Evolutionary conservation across 1,140 invertebrate genomes (phyloP).

Genomic region (Diprion similis): DNA sequence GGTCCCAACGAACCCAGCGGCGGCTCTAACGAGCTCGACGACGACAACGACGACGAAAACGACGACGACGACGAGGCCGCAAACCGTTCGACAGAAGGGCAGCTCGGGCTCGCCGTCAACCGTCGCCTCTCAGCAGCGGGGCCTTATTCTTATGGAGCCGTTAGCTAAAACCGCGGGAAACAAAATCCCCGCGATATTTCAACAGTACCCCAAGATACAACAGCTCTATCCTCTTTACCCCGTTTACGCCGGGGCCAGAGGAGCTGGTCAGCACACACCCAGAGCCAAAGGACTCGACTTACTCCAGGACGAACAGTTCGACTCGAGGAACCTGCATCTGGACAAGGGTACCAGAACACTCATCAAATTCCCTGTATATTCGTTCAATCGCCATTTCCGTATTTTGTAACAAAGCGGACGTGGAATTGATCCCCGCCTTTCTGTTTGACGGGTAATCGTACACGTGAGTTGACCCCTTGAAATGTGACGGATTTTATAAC

Average conservation of each 20-base stretch:
- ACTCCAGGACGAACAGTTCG: conserved; percentile 57
- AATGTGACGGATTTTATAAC: too few relatives aligned
- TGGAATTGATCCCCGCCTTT: too few relatives aligned
- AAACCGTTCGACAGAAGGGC: conserved; percentile 27
- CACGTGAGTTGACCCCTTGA: too few relatives aligned
- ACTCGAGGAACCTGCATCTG: conserved; percentile 52
- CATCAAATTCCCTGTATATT: conserved; percentile 37
- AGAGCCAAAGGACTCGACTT: conserved; percentile 59
- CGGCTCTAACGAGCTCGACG: conserved; percentile 20
- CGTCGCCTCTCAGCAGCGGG: conserved; percentile 43
- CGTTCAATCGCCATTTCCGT: conserved; percentile 33
- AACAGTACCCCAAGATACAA: conserved; percentile 76
- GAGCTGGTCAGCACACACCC: conserved; percentile 46
- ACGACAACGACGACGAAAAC: conserved; percentile 31
- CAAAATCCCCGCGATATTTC: conserved; percentile 75
- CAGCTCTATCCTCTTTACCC: conserved; percentile 76
- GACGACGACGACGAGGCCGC: conserved; percentile 33
- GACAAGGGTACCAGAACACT: conserved; percentile 56
- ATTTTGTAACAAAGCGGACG: conserved; percentile 20
- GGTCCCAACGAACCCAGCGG: conserved; percentile 28
- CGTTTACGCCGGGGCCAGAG: conserved; percentile 53
- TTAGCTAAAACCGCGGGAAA: conserved; percentile 46
- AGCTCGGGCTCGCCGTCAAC: conserved; percentile 25
- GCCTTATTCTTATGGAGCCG: conserved; percentile 50
- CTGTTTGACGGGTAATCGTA: too few relatives aligned